Conservation (phyloP, 2,797 vertebrate species). For the Pempheris klunzingeri region DNA sequence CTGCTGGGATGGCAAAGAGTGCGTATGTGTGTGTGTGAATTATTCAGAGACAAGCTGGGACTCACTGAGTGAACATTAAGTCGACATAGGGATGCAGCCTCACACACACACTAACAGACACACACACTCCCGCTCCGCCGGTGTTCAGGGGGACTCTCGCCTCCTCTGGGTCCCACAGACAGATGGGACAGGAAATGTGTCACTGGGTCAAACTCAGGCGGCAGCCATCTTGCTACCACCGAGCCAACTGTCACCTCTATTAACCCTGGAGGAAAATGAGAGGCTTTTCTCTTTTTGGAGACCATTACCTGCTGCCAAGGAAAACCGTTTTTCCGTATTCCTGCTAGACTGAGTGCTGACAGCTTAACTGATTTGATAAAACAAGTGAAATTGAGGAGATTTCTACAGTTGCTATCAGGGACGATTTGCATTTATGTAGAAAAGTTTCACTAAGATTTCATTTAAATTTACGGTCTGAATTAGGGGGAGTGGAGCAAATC, state of each 20-base stretch:
- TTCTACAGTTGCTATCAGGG: not conserved
- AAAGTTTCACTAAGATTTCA: not conserved
- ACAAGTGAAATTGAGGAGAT: conserved; percentile 6
- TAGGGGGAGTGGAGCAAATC: not conserved
- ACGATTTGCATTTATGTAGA: conserved; percentile 2
- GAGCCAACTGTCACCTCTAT: conserved; percentile 52
- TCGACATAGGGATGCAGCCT: conserved; percentile 60
- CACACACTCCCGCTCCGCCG: conserved; percentile 3
- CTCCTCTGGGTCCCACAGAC: conserved; percentile 63
- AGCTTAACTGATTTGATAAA: conserved; percentile 26
- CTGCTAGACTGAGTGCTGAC: conserved; percentile 1
- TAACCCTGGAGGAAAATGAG: conserved; percentile 40
- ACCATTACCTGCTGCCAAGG: conserved; percentile 8
- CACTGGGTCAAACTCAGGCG: conserved; percentile 73
- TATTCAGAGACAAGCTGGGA: conserved; percentile 70
- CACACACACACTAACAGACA: conserved; percentile 36
- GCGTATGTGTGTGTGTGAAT: conserved; percentile 51
- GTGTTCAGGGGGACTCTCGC: conserved; percentile 43
- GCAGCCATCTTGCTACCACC: conserved; percentile 53
- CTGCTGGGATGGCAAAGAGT: conserved; percentile 41
- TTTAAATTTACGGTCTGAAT: conserved; percentile 5
- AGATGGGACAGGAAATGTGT: conserved; percentile 80
- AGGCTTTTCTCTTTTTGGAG: not conserved
- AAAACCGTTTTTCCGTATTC: not conserved
- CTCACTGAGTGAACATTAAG: conserved; percentile 73